Conservation (phyloP, 2,888 invertebrate species). For the Cephus spinipes region DNA sequence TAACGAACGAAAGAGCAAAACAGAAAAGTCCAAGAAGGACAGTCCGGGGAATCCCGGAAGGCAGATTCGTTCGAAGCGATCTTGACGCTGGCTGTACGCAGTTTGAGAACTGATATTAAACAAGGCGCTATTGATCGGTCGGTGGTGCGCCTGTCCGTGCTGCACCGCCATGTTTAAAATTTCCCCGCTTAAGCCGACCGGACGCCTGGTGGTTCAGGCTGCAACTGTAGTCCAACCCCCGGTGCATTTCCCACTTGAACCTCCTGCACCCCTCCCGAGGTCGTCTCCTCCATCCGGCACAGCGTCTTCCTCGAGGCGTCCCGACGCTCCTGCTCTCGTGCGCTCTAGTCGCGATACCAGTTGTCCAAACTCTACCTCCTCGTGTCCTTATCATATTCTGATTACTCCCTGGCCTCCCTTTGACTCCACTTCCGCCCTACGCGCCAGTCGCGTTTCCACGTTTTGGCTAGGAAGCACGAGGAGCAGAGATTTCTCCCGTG, state of each 20-base stretch:
- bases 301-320: not conserved
- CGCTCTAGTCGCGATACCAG: too few relatives aligned
- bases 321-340: not conserved
- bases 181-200: constrained; percentile 43
- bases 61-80: constrained; percentile 12
- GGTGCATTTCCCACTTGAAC: constrained; percentile 3
- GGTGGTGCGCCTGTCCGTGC: constrained; percentile 55
- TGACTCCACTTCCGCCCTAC: not conserved
- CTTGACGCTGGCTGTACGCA: constrained; percentile 52
- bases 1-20: not conserved
- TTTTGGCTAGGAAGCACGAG: not conserved
- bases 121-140: constrained; percentile 66
- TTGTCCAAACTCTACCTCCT: not conserved
- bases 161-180: constrained; percentile 66
- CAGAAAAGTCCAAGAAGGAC: not conserved
- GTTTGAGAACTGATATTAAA: constrained; percentile 66
- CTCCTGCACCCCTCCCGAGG: not conserved
- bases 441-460: not conserved
- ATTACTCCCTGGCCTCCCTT: not conserved
- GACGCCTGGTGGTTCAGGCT: constrained; percentile 31
- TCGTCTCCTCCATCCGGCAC: not conserved
- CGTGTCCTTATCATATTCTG: not conserved
- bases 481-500: not conserved
- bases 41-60: not conserved
- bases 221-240: constrained; percentile 32